Base-by-base conservation (phyloP, 2,797 vertebrate species). In the Natrix natrix region DNA sequence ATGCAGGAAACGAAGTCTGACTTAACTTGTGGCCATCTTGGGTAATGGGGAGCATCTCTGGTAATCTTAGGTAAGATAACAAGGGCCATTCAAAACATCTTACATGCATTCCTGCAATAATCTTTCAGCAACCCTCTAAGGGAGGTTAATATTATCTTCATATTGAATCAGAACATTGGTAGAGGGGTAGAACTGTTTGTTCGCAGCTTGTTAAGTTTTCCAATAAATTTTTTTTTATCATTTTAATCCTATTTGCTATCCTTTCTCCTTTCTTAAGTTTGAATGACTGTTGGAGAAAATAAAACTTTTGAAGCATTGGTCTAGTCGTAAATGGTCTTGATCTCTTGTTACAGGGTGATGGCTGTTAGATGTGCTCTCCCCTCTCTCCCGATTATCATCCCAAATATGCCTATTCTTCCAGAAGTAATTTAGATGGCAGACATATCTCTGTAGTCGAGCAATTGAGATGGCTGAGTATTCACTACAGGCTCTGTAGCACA, bases 341-440 rank as follows among this genome's bases (percentile, higher is more conserved):
- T 78, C 93, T 93, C 26, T 83, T 92, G 10, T 91, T 94, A 74
- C 48, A 90, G 74, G 66, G 55, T 78, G 57, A 52, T 94, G 60
- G 54, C 60, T 95, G 86, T 88, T 93, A 54, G 2, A 0, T 86
- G 91, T 54, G 78, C 22, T 94, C 89, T 96, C 57, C 5, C 10
- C 56, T 0, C 16, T 16, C 26, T 24, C 24, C 95, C 92, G 5
- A 91, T 94, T 96, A 92, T 91, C 61, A 87, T 91, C 89, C 92
- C 14, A 95, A 92, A 78, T 93, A 89, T 63, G 28, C 93, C 91
- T 92, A 94, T 48, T 86, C 83, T 93, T 87, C 54, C 88, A 92
- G 91, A 94, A 88, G 43, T 92, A 93, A 94, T 94, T 91, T 88
- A 93, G 61, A 88, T 91, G 90, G 88, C 1, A 91, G 74, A n/a